These are phyloP conservation scores for Cynopterus sphinx DNA, from an alignment of 2,797 vertebrate species.

Conservation along the genomic window DNA sequence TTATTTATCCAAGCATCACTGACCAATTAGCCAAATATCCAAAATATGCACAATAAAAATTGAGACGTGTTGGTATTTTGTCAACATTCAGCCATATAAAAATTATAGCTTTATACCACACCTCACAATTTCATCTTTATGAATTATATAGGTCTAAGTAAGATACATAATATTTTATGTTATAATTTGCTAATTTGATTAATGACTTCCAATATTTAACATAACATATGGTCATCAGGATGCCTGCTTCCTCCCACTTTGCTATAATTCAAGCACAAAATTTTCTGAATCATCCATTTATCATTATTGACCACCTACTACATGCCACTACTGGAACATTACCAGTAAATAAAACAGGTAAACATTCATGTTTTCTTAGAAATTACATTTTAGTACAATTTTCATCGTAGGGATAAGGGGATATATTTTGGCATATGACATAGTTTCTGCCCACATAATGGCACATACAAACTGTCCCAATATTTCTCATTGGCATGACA, in stretches of 20 bases:
- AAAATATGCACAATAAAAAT: neutral
- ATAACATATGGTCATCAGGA: neutral
- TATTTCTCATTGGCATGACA: neutral
- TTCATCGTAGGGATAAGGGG: neutral
- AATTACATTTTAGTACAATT: neutral
- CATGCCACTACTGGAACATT: rapidly evolving
- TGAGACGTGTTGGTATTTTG: neutral
- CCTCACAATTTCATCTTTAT: neutral
- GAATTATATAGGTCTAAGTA: neutral
- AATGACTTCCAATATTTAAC: neutral
- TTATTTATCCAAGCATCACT: neutral
- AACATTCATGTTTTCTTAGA: neutral
- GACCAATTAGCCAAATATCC: neutral
- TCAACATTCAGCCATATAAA: neutral
- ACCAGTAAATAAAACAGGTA: neutral
- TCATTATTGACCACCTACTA: rapidly evolving
- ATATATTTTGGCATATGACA: neutral
- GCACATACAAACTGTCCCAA: neutral
- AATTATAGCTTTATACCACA: neutral
- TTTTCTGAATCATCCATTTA: neutral
- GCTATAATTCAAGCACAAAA: neutral
- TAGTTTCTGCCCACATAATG: neutral
- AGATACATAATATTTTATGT: neutral
- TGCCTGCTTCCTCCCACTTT: neutral
- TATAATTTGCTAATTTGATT: neutral